Evolutionary conservation across 1,140 invertebrate species (phyloP).

Genomic region (Lordiphosa collinella): DNA sequence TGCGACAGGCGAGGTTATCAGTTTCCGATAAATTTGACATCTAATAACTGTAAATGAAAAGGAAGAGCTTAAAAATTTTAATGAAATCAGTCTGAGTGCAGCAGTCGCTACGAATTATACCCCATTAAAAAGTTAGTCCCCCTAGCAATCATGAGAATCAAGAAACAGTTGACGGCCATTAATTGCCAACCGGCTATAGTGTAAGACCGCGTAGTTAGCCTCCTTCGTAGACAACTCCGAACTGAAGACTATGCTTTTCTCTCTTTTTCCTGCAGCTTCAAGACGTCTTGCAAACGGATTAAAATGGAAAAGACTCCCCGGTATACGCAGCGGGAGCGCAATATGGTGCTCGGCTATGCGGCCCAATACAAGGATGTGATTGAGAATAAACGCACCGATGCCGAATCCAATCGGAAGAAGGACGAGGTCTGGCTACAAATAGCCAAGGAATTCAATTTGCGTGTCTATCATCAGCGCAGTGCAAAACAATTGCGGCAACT

Average conservation of each 20-base stretch:
- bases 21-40: too few species aligned
- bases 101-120: background rate
- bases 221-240: background rate
- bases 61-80: too few species aligned
- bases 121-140: too few species aligned
- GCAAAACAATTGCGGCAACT: constrained; percentile 74
- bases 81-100: background rate
- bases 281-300: constrained; percentile 76
- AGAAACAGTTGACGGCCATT: too few species aligned
- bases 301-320: constrained; percentile 80
- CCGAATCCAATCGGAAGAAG: constrained; percentile 78
- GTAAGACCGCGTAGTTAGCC: too few species aligned
- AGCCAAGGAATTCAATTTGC: constrained; percentile 74
- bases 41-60: too few species aligned
- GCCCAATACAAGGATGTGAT: constrained; percentile 78
- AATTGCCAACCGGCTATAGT: too few species aligned
- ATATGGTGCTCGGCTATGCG: constrained; percentile 76
- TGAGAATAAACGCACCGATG: constrained; percentile 77
- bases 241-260: background rate
- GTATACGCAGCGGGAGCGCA: constrained; percentile 79
- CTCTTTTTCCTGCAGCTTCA: constrained; percentile 52
- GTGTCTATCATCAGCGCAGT: constrained; percentile 74
- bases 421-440: constrained; percentile 78
- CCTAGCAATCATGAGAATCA: too few species aligned
- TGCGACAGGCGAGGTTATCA: too few species aligned